Evolutionary conservation across 2,797 vertebrate species (phyloP).

Genomic region (Limnodromus scolopaceus): DNA sequence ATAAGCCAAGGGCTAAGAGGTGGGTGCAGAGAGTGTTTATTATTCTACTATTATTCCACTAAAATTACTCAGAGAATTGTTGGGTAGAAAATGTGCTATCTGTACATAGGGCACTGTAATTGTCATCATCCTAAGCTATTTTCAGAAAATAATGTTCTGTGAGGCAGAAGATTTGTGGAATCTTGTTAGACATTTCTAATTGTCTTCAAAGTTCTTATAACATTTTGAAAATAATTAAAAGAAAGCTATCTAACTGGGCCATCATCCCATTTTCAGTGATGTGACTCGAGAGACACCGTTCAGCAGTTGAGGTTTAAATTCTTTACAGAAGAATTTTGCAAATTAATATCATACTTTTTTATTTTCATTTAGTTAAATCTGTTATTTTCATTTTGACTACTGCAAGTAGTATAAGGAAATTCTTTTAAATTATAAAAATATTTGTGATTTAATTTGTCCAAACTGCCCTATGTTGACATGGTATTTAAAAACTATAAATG

Average conservation of each 20-base stretch:
- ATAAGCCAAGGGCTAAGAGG: background rate
- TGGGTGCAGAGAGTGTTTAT: background rate
- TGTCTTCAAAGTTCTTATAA: background rate
- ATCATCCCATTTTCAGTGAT: background rate
- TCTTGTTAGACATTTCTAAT: background rate
- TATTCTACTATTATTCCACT: background rate
- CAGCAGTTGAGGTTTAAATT: background rate
- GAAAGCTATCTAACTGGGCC: background rate
- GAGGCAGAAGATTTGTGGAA: background rate
- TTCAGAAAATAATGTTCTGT: background rate
- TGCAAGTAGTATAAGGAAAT: background rate
- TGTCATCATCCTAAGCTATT: background rate
- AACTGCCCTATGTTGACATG: background rate
- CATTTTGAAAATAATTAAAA: background rate
- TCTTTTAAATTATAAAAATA: background rate
- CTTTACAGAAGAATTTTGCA: background rate
- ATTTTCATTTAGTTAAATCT: background rate
- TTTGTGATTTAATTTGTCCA: background rate
- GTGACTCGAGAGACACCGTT: background rate
- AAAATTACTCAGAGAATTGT: background rate
- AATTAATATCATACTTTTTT: fast-evolving
- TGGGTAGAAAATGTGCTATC: background rate
- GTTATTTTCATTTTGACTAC: background rate
- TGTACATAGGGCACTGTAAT: background rate
- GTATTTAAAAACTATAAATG: background rate